Conservation (phyloP, 2,113 vertebrate species). For the Nothoprocta pentlandii region DNA sequence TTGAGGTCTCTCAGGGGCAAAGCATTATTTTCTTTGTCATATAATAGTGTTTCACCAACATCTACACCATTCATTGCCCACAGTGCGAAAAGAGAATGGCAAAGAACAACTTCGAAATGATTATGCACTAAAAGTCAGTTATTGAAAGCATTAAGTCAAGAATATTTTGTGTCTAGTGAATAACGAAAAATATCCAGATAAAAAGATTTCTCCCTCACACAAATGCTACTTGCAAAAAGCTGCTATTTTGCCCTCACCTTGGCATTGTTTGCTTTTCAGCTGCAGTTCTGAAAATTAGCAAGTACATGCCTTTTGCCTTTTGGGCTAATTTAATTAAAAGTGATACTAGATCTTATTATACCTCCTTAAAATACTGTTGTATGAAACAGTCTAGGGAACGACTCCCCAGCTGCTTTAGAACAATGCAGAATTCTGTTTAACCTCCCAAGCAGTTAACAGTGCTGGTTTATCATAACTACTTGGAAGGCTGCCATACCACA, state of each 20-base stretch:
- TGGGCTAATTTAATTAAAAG: slow-evolving; percentile 57
- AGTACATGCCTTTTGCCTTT: slow-evolving; percentile 38
- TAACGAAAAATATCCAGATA: neutral
- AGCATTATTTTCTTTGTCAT: neutral
- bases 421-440: slow-evolving; percentile 21
- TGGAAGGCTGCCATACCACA: slow-evolving; percentile 48
- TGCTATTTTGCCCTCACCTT: neutral
- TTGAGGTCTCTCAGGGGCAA: neutral
- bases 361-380: slow-evolving; percentile 30
- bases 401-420: slow-evolving; percentile 50
- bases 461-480: slow-evolving; percentile 29
- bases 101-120: neutral
- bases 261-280: slow-evolving; percentile 2
- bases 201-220: neutral
- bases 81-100: neutral
- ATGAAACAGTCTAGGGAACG: slow-evolving; percentile 32
- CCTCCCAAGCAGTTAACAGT: neutral
- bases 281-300: slow-evolving; percentile 29
- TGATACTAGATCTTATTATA: slow-evolving; percentile 28
- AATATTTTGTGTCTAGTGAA: neutral
- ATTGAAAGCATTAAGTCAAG: neutral
- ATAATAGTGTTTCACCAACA: neutral
- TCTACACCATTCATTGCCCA: neutral
- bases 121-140: neutral
- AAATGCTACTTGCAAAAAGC: neutral